These are phyloP conservation scores for Drosophila orosa DNA, from an alignment of 1,140 invertebrate species.

Conservation along the genomic window DNA sequence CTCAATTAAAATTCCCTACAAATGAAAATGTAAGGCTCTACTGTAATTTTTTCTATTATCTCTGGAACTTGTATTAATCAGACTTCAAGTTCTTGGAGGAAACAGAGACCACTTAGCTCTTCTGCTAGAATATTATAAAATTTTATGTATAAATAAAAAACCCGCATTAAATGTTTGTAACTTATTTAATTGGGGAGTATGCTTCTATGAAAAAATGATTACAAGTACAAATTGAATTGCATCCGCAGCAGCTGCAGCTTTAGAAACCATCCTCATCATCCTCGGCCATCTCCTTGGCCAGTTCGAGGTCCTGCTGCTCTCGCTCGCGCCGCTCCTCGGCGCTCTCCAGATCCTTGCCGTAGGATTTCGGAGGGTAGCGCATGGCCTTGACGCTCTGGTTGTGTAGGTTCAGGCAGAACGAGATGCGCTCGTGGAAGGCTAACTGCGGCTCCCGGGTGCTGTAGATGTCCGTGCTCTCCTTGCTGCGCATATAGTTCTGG, in stretches of 20 bases:
- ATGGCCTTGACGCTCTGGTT: constrained; percentile 99
- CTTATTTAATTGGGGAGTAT: constrained; percentile 54
- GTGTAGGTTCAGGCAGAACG: constrained; percentile 98
- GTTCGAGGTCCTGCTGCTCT: constrained; percentile 98
- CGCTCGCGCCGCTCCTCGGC: constrained; percentile 97
- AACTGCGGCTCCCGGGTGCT: constrained; percentile 98
- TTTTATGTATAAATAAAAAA: background rate
- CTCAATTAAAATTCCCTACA: too few relatives aligned
- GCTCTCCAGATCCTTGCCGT: constrained; percentile 98
- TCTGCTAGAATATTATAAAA: too few relatives aligned
- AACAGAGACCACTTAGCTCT: too few relatives aligned
- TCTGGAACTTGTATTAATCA: too few relatives aligned
- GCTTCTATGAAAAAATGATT: constrained; percentile 38
- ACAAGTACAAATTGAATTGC: constrained; percentile 28
- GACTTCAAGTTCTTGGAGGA: too few relatives aligned
- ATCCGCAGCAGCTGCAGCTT: constrained; percentile 21
- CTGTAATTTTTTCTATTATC: too few relatives aligned
- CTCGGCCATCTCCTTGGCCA: constrained; percentile 99
- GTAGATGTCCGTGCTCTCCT: constrained; percentile 98
- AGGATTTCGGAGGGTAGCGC: constrained; percentile 99
- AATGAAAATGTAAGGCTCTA: too few relatives aligned
- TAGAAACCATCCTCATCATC: constrained; percentile 97
- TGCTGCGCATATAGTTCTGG: constrained; percentile 98
- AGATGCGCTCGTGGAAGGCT: constrained; percentile 98
- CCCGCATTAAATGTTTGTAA: constrained; percentile 7